phyloP scores from a whole-genome alignment of 1,140 invertebrate genomes.

The Lutraria rhynchaena region DNA sequence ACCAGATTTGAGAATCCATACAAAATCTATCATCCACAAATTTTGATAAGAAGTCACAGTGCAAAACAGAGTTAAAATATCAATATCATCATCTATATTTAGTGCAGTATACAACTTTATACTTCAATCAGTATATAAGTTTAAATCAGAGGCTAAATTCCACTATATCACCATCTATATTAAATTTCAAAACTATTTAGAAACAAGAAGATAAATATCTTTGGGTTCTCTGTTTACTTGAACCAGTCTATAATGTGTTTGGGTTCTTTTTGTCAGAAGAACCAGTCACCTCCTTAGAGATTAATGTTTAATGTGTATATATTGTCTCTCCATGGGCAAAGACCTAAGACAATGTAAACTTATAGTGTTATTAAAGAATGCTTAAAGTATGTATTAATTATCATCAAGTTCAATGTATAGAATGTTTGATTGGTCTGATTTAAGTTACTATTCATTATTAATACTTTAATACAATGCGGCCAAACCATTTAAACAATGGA shows the following conservation, averaged over 20 bases:
- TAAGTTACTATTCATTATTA: too few species aligned
- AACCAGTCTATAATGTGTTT: neutral
- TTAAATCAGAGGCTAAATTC: neutral
- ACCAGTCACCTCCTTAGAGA: constrained; percentile 6
- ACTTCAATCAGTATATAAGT: constrained; percentile 4
- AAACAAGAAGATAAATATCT: constrained; percentile 15
- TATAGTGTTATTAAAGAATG: neutral
- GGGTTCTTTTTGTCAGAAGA: neutral
- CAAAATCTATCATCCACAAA: neutral
- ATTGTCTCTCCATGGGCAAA: constrained; percentile 8
- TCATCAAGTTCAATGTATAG: too few species aligned
- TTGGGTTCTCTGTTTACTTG: neutral
- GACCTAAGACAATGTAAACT: too few species aligned
- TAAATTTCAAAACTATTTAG: neutral
- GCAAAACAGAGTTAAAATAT: constrained; percentile 4
- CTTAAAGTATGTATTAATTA: too few species aligned
- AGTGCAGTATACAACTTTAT: neutral
- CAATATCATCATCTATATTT: constrained; percentile 1
- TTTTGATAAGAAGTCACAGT: constrained; percentile 5
- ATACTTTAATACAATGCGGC: too few species aligned
- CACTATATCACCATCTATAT: constrained; percentile 10
- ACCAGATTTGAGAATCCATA: too few species aligned
- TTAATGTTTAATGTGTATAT: neutral
- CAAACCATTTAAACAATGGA: too few species aligned
- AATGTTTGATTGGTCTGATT: too few species aligned